Percentiles rank a stretch among this genome's conserved stretches.
Evolutionary conservation across 2,888 invertebrate species (phyloP).

Genomic region (Neuroscelio doddi): DNA sequence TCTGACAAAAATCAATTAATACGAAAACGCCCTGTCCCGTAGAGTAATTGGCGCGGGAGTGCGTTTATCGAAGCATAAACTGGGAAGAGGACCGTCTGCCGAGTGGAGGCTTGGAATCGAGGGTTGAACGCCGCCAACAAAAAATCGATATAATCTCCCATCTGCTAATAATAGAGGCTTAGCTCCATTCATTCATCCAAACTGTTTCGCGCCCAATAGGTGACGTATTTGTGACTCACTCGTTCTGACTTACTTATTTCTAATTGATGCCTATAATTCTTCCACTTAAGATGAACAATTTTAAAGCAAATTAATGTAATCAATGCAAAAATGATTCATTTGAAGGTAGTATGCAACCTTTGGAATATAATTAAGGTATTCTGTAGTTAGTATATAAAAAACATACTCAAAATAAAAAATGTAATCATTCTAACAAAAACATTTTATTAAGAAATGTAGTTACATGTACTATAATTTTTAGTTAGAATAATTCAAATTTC

Average conservation of each 20-base stretch:
- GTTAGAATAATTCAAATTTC: no score
- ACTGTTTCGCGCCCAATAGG: constrained; percentile 46
- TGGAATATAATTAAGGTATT: no score
- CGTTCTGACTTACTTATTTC: constrained; percentile 30
- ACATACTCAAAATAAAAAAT: no score
- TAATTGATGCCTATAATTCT: constrained; percentile 36
- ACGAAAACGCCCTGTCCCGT: constrained; percentile 58
- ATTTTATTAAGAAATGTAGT: no score
- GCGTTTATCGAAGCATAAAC: constrained; percentile 67
- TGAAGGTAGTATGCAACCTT: no score
- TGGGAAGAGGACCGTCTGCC: constrained; percentile 53
- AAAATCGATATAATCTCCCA: constrained; percentile 70
- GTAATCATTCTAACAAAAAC: no score
- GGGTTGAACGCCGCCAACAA: constrained; percentile 49
- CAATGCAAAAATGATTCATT: no score
- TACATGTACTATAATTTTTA: no score
- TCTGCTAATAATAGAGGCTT: constrained; percentile 70
- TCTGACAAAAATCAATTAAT: constrained; percentile 67
- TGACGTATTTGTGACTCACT: constrained; percentile 41
- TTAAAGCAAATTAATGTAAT: no score
- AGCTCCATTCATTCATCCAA: constrained; percentile 61
- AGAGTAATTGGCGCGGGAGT: constrained; percentile 67
- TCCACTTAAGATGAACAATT: no score
- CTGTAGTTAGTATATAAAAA: no score
- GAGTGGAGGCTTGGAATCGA: constrained; percentile 46